A percentile compares a stretch with the other conserved stretches of the same genome.
Evolutionary conservation across 2,797 vertebrate genomes (phyloP).

Genomic region (Ptychobarbus kaznakovi): DNA sequence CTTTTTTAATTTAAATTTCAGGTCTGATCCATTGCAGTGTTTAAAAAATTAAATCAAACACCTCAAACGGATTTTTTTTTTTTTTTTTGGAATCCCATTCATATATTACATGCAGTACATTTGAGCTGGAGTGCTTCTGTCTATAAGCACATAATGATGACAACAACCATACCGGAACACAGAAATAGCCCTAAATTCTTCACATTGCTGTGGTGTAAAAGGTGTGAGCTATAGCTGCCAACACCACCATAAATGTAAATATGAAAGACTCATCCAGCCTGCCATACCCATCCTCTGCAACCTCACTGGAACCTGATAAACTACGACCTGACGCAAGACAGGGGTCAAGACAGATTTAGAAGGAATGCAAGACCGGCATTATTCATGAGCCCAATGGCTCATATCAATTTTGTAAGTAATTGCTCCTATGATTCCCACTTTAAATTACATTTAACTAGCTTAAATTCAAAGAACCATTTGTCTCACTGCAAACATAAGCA

Average conservation of each 20-base stretch:
- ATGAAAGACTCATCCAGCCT: conserved; percentile 51
- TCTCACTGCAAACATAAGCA: background rate
- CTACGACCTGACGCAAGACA: conserved; percentile 18
- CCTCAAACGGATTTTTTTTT: background rate
- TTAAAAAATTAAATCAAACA: background rate
- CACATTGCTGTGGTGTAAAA: conserved; percentile 78
- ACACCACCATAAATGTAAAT: conserved; percentile 55
- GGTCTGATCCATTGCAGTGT: background rate
- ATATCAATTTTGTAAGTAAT: background rate
- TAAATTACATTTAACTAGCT: background rate
- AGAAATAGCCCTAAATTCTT: conserved; percentile 69
- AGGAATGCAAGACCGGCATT: background rate
- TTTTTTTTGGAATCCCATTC: background rate
- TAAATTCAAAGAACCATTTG: background rate
- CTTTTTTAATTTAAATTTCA: background rate
- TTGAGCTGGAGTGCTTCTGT: conserved; percentile 18
- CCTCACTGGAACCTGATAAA: conserved; percentile 44
- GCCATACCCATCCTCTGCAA: conserved; percentile 44
- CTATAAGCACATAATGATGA: conserved; percentile 56
- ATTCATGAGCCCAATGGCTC: background rate
- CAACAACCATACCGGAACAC: conserved; percentile 50
- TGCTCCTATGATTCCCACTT: background rate
- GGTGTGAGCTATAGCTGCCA: conserved; percentile 72
- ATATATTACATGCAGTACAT: background rate
- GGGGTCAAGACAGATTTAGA: conserved; percentile 39